Percentiles rank a stretch among this genome's conserved stretches.
These are phyloP conservation scores for Metellina segmentata DNA, from an alignment of 2,888 invertebrate species.

Conservation along the genomic window DNA sequence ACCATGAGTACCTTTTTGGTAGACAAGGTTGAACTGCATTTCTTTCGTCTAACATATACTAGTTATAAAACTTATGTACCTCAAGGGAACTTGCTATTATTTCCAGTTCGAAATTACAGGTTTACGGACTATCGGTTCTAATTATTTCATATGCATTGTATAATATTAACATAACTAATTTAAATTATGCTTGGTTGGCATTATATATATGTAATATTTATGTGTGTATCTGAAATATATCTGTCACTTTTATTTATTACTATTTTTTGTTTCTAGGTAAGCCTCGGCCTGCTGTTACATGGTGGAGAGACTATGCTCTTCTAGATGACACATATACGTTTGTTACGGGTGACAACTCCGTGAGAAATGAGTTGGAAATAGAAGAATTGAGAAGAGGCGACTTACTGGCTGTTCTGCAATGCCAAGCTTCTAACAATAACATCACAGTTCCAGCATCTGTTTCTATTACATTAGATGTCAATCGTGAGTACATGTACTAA, in stretches of 20 bases:
- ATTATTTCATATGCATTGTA: too few species aligned
- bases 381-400: slow-evolving; percentile 89
- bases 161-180: neutral
- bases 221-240: too few species aligned
- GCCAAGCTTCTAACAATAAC: slow-evolving; percentile 92
- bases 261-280: slow-evolving; percentile 61
- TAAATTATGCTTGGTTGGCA: neutral
- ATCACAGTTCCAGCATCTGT: slow-evolving; percentile 89
- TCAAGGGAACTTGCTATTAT: too few species aligned
- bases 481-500: slow-evolving; percentile 87
- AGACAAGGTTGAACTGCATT: too few species aligned
- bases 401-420: slow-evolving; percentile 91
- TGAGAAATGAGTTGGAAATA: slow-evolving; percentile 87
- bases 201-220: neutral
- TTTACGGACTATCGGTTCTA: too few species aligned
- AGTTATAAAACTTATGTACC: too few species aligned
- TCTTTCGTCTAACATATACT: too few species aligned
- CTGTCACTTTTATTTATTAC: neutral
- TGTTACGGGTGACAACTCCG: slow-evolving; percentile 75
- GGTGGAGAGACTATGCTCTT: slow-evolving; percentile 82
- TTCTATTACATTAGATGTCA: slow-evolving; percentile 92
- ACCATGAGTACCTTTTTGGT: too few species aligned
- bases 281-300: slow-evolving; percentile 76
- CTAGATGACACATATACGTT: slow-evolving; percentile 80
- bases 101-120: too few species aligned